Conservation (phyloP, 2,797 vertebrate species). For the Huso huso region DNA sequence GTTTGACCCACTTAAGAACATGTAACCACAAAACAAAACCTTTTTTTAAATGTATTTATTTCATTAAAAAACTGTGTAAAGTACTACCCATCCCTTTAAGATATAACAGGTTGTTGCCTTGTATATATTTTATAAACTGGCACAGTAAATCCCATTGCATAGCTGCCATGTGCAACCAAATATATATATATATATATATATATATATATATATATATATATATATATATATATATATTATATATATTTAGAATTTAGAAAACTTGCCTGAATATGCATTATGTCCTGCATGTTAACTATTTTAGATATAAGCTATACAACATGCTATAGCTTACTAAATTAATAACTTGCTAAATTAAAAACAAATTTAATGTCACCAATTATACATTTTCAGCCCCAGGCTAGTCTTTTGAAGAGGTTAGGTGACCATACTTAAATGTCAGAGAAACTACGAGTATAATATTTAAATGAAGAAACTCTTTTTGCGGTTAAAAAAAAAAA, state of each 20-base stretch:
- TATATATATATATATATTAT: no score
- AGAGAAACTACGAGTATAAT: slow-evolving; percentile 12
- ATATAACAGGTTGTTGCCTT: no score
- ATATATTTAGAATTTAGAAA: background rate
- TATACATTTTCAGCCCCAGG: slow-evolving; percentile 16
- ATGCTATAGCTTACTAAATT: slow-evolving; percentile 17
- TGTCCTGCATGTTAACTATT: background rate
- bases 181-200: no score
- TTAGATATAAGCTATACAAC: slow-evolving; percentile 9
- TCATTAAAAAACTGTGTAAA: no score
- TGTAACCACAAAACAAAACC: no score
- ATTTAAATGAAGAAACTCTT: slow-evolving; percentile 6
- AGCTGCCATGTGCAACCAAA: no score
- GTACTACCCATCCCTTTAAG: no score
- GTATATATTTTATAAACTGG: no score
- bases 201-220: no score
- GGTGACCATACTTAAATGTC: slow-evolving; percentile 14
- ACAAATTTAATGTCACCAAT: slow-evolving; percentile 9
- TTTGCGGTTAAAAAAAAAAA: slow-evolving; percentile 10
- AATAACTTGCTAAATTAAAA: slow-evolving; percentile 18
- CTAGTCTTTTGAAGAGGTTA: slow-evolving; percentile 15
- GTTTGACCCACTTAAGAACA: no score
- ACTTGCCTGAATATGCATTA: background rate
- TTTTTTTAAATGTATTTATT: no score
- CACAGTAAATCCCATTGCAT: no score